Conservation (phyloP, 2,113 vertebrate genomes). For the Miniopterus natalensis region DNA sequence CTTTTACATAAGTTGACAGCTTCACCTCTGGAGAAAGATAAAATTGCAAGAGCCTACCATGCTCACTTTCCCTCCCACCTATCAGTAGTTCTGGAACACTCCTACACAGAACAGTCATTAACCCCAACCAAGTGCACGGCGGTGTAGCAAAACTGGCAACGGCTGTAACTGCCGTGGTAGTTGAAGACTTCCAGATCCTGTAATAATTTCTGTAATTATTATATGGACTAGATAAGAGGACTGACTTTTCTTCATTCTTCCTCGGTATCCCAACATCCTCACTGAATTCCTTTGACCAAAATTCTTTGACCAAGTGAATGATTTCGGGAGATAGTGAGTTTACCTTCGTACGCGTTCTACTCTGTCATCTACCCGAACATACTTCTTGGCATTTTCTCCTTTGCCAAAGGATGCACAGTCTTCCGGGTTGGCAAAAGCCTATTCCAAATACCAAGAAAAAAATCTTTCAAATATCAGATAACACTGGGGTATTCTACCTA, state of each 20-base stretch:
- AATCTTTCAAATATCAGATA: slow-evolving; percentile 65
- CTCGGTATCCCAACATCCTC: neutral
- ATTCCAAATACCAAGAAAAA: slow-evolving; percentile 66
- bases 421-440: slow-evolving; percentile 93
- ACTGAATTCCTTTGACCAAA: neutral
- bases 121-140: neutral
- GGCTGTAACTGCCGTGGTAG: neutral
- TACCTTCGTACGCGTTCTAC: slow-evolving; percentile 93
- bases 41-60: neutral
- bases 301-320: neutral
- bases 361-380: slow-evolving; percentile 87
- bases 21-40: neutral
- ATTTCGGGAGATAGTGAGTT: neutral
- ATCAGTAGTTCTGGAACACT: neutral
- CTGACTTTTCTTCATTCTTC: neutral
- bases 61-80: no score
- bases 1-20: neutral
- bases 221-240: neutral
- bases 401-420: slow-evolving; percentile 82
- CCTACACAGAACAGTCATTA: neutral
- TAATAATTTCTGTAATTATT: neutral
- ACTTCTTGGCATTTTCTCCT: slow-evolving; percentile 87
- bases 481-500: neutral
- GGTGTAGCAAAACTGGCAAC: neutral
- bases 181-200: neutral